These are phyloP conservation scores for Leptinotarsa rubiginosa DNA, from an alignment of 2,888 invertebrate species.

Conservation along the genomic window DNA sequence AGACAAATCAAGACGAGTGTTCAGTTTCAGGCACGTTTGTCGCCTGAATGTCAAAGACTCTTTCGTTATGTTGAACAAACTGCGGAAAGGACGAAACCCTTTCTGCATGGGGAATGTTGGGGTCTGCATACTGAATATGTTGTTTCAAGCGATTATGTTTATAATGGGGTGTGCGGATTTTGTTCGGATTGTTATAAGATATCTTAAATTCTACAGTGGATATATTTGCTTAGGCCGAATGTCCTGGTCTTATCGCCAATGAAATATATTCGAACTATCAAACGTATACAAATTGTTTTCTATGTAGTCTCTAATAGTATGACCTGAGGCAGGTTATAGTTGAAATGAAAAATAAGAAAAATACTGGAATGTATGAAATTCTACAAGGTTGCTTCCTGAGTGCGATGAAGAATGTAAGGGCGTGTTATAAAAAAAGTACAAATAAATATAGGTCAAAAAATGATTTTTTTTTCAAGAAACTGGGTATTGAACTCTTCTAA, in stretches of 20 bases:
- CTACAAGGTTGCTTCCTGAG: no score
- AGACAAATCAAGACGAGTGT: no score
- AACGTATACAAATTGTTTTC: background rate
- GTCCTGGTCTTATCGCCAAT: background rate
- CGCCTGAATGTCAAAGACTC: background rate
- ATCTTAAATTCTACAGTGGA: conserved; percentile 1
- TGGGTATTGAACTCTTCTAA: background rate
- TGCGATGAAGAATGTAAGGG: no score
- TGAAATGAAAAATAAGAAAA: no score
- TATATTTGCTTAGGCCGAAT: background rate
- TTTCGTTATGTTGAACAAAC: background rate
- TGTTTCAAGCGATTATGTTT: conserved; percentile 18
- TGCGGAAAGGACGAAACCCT: conserved; percentile 14
- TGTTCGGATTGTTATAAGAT: background rate
- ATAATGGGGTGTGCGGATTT: conserved; percentile 8
- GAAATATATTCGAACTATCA: no score
- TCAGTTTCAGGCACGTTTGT: no score
- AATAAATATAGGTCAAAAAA: no score
- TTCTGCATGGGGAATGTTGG: background rate
- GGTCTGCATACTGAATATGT: conserved; percentile 5
- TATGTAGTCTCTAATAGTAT: background rate
- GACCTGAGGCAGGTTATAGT: no score
- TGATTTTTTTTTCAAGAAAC: background rate
- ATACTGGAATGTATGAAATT: no score
- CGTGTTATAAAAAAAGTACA: no score